phyloP scores from a whole-genome alignment of 2,888 invertebrate genomes.

The Leptopterna dolabrata region DNA sequence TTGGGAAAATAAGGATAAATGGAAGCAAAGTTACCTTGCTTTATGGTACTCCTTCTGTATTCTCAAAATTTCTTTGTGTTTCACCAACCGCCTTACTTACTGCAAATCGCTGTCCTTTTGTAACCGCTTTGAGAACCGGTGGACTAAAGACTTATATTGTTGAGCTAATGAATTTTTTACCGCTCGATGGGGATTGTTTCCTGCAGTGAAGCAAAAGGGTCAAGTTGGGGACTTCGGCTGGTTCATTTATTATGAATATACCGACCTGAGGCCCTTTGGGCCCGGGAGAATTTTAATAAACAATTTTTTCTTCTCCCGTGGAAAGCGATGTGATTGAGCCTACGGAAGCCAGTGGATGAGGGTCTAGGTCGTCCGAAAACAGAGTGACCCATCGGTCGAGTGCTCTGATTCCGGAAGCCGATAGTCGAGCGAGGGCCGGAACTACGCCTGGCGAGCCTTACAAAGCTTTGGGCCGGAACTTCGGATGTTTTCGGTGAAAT shows the following conservation, averaged over 20 bases:
- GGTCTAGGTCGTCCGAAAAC: background rate
- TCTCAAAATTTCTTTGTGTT: too few species aligned
- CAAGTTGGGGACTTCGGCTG: too few species aligned
- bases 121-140: too few species aligned
- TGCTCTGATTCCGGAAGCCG: conserved; percentile 15
- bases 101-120: too few species aligned
- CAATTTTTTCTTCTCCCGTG: background rate
- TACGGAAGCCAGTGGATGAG: background rate
- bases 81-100: too few species aligned
- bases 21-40: too few species aligned
- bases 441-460: background rate
- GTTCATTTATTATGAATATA: background rate
- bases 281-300: background rate
- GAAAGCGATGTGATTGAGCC: background rate
- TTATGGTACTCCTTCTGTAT: too few species aligned
- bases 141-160: too few species aligned
- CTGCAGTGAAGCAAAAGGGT: background rate
- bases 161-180: too few species aligned
- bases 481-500: conserved; percentile 13
- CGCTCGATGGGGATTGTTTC: background rate
- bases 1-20: too few species aligned
- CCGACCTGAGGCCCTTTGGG: background rate
- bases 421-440: background rate
- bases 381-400: background rate
- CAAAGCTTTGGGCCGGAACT: conserved; percentile 26